These are phyloP conservation scores for Choristoneura fumiferana DNA, from an alignment of 1,140 invertebrate species.

Conservation along the genomic window DNA sequence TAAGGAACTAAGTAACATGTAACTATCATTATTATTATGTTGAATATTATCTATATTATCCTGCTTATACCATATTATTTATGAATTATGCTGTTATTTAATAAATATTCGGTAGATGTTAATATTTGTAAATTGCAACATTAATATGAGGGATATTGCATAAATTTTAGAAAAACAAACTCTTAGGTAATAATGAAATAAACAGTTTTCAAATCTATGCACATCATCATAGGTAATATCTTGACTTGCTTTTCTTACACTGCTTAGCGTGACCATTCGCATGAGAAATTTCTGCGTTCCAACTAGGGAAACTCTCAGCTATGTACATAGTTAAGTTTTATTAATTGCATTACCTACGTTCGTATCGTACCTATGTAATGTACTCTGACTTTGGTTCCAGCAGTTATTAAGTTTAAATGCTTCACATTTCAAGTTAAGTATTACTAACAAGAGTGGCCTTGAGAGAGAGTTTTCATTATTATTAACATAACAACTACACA, in stretches of 20 bases:
- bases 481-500: neutral
- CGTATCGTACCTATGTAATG: neutral
- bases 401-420: neutral
- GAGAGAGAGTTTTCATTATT: neutral
- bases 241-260: conserved; percentile 22
- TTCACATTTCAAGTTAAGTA: neutral
- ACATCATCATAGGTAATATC: too few species aligned
- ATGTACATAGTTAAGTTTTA: conserved; percentile 7
- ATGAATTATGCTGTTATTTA: too few species aligned
- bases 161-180: too few species aligned
- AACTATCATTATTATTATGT: too few species aligned
- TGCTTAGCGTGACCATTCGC: conserved; percentile 46
- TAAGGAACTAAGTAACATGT: too few species aligned
- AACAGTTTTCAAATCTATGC: too few species aligned
- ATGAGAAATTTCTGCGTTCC: conserved; percentile 39
- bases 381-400: neutral
- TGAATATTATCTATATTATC: too few species aligned
- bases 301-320: conserved; percentile 39
- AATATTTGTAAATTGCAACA: too few species aligned
- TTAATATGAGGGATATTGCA: too few species aligned
- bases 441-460: neutral
- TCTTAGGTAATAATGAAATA: too few species aligned
- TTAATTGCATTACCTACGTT: conserved; percentile 9
- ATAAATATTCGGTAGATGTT: too few species aligned
- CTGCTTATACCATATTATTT: too few species aligned